These are phyloP conservation scores for Bombus waltoni DNA, from an alignment of 1,140 invertebrate genomes.

Conservation along the genomic window DNA sequence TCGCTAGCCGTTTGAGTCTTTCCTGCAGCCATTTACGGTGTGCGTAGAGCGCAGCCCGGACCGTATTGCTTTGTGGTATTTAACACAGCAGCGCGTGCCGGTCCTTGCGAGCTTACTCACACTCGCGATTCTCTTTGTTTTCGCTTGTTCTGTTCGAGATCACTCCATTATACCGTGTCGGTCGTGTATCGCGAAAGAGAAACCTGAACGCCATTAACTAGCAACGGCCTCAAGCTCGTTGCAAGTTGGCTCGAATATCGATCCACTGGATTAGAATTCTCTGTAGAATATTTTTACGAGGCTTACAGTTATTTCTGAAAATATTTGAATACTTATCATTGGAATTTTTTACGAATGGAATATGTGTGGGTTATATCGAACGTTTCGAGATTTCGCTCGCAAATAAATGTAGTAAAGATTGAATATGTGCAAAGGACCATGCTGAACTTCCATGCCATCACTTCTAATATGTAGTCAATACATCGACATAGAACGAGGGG, in stretches of 20 bases:
- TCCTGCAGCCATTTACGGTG: constrained; percentile 28
- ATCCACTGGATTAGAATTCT: too few relatives aligned
- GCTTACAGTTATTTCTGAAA: too few relatives aligned
- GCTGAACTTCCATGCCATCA: not conserved
- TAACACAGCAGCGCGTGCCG: constrained; percentile 49
- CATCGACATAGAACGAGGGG: constrained; percentile 33
- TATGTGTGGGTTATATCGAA: too few relatives aligned
- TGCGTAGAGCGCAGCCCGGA: constrained; percentile 6
- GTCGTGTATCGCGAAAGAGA: constrained; percentile 36
- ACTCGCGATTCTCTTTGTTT: constrained; percentile 56
- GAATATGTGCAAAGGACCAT: too few relatives aligned
- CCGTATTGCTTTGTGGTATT: constrained; percentile 49
- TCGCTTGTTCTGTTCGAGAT: constrained; percentile 54
- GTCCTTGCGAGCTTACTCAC: constrained; percentile 30
- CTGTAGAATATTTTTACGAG: too few relatives aligned
- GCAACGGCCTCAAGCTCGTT: not conserved
- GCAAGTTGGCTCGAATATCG: not conserved
- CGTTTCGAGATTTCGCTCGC: too few relatives aligned
- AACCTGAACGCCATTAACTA: constrained; percentile 2
- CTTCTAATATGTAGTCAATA: not conserved
- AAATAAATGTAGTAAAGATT: too few relatives aligned
- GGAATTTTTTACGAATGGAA: too few relatives aligned
- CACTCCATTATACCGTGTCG: constrained; percentile 57
- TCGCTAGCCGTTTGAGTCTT: constrained; percentile 43
- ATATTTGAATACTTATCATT: too few relatives aligned